Percentiles rank a stretch among this genome's conserved stretches.
Evolutionary conservation across 1,140 invertebrate genomes (phyloP).

Genomic region (Panagrolaimus sp.): DNA sequence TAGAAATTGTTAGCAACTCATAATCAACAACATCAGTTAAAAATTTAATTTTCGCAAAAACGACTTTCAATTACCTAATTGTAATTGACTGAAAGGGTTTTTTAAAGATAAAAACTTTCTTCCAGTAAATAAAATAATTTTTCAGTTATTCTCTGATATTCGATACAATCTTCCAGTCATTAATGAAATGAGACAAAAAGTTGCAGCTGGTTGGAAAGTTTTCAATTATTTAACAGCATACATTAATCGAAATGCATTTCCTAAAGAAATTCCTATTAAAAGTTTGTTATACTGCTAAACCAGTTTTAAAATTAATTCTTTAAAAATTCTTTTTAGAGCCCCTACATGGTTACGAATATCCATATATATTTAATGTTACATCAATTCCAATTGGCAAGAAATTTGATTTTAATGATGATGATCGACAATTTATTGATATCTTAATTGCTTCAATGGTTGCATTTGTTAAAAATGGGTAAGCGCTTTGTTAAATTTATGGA

Average conservation of each 20-base stretch:
- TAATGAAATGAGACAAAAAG: neutral
- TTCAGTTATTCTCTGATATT: neutral
- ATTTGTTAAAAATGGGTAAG: neutral
- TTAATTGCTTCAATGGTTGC: neutral
- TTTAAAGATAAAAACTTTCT: no score
- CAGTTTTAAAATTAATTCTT: neutral
- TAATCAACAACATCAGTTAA: no score
- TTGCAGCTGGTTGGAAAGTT: neutral
- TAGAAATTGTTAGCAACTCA: no score
- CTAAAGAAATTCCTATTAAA: neutral
- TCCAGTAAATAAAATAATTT: no score
- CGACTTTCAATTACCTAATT: no score
- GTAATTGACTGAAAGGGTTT: no score
- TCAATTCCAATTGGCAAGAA: neutral
- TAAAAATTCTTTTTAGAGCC: constrained; percentile 8
- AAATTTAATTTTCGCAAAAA: no score
- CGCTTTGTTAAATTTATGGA: no score
- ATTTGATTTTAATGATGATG: neutral
- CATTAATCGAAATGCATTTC: neutral
- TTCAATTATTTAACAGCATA: neutral
- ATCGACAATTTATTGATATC: neutral
- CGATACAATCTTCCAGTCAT: neutral
- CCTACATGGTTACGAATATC: neutral
- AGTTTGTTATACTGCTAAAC: neutral
- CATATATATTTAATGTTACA: neutral